Evolutionary conservation across 2,888 invertebrate species (phyloP), one percentile per base, ranked within the genome.

Genomic region (Cantharis rustica): DNA sequence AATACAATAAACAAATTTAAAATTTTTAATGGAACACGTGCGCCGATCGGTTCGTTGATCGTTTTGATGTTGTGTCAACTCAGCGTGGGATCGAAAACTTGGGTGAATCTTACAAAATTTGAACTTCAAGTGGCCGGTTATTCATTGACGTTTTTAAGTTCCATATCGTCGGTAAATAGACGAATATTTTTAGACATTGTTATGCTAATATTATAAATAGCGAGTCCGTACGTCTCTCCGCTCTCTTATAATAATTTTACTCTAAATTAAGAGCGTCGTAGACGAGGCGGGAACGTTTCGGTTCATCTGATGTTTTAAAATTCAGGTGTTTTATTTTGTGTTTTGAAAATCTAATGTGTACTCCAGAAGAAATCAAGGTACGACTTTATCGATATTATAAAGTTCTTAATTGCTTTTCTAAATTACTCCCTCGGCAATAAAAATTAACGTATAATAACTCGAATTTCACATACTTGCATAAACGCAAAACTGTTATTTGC

Each of bases 291-390:
- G 74, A 74, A 69, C 69, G n/a, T 16, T 64, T 66, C 23, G 17
- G 64, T 66, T 17, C 11, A 7, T 20, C 64, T 13, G 23, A 23
- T 23, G 16, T 47, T 47, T 47, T 47, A 47, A 64, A 20, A 20
- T 64, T 64, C 13, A n/a, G 27, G 11, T 27, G 27, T 27, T 31
- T 31, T 31, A 61, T 61, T 72, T 62, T 61, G 61, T 66, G 71
- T 47, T 47, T 47, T n/a, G 47, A 47, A 62, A 69, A 27, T 75
- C 77, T 72, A 82, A 89, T 89, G 90, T 89, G 89, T 83, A 89
- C 89, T 75, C 88, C 89, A 75, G 89, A 89, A 83, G 89, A 90
- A 83, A 81, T 88, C 62, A 88, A 90, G 89, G 90, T 90, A 87
- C n/a, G 17, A 72, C 69, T 26, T 69, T 15, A 26, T 61, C 72